Percentiles rank a stretch among this genome's conserved stretches.
Evolutionary conservation across 1,140 invertebrate genomes (phyloP).

Genomic region (Aphis craccivora): DNA sequence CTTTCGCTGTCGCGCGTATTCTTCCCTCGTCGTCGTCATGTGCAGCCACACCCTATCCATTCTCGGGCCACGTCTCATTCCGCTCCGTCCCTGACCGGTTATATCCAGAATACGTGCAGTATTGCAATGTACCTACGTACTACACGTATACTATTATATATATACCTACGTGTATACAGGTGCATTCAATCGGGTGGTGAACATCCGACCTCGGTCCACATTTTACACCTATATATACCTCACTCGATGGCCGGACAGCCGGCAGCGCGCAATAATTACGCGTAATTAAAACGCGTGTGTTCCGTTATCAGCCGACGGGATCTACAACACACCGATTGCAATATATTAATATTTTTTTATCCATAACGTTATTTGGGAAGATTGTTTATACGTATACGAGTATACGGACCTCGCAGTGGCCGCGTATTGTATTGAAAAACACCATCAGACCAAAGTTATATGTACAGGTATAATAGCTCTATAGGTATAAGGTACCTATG

Average conservation of each 20-base stretch:
- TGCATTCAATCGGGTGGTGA: background rate
- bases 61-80: background rate
- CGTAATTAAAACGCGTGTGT: background rate
- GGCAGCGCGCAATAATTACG: background rate
- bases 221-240: background rate
- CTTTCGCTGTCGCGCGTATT: background rate
- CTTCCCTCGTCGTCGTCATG: background rate
- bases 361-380: background rate
- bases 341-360: background rate
- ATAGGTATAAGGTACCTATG: too few relatives aligned
- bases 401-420: too few relatives aligned
- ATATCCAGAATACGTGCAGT: background rate
- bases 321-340: background rate
- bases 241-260: background rate
- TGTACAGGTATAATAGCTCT: background rate
- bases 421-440: too few relatives aligned
- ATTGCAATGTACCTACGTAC: too few relatives aligned
- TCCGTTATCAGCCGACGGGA: background rate
- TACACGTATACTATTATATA: too few relatives aligned
- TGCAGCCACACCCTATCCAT: background rate
- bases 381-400: too few relatives aligned
- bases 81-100: constrained; percentile 23
- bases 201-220: background rate
- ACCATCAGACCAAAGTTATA: too few relatives aligned
- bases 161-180: background rate